Percentiles rank a stretch among this genome's conserved stretches.
These are phyloP conservation scores for Zophobas atratus DNA, from an alignment of 1,140 invertebrate species.

Conservation along the genomic window DNA sequence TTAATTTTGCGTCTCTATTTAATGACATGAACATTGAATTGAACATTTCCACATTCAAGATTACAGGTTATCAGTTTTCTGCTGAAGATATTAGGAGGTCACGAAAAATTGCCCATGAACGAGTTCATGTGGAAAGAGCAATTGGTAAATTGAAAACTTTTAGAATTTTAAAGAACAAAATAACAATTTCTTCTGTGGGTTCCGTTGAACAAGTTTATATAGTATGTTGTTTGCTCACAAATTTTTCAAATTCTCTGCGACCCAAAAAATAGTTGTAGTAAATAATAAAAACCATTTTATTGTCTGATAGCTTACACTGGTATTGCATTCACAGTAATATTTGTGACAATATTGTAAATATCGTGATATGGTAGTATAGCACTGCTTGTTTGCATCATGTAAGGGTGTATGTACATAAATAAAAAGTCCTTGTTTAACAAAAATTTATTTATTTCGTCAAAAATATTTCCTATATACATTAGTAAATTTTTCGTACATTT, in stretches of 20 bases:
- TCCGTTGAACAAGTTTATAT: not conserved
- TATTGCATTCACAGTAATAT: too few relatives aligned
- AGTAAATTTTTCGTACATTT: too few relatives aligned
- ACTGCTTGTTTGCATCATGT: too few relatives aligned
- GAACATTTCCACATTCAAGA: constrained; percentile 22
- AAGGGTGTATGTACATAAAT: too few relatives aligned
- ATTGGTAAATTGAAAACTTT: constrained; percentile 53
- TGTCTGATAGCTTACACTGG: too few relatives aligned
- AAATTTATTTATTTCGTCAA: too few relatives aligned
- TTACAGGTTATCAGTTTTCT: constrained; percentile 45
- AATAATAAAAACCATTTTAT: too few relatives aligned
- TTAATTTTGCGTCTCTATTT: constrained; percentile 8
- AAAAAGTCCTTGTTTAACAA: too few relatives aligned
- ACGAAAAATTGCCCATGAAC: constrained; percentile 50
- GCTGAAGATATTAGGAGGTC: constrained; percentile 47
- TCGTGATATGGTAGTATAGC: too few relatives aligned
- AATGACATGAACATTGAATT: not conserved
- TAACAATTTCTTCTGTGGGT: constrained; percentile 1
- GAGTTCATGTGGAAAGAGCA: constrained; percentile 53
- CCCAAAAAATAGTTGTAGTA: too few relatives aligned
- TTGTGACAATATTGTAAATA: too few relatives aligned
- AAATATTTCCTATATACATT: too few relatives aligned
- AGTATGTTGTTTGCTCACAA: not conserved
- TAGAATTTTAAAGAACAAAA: constrained; percentile 46
- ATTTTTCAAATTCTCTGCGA: not conserved